phyloP scores from a whole-genome alignment of 2,888 invertebrate species.

The Bimastos eiseni region DNA sequence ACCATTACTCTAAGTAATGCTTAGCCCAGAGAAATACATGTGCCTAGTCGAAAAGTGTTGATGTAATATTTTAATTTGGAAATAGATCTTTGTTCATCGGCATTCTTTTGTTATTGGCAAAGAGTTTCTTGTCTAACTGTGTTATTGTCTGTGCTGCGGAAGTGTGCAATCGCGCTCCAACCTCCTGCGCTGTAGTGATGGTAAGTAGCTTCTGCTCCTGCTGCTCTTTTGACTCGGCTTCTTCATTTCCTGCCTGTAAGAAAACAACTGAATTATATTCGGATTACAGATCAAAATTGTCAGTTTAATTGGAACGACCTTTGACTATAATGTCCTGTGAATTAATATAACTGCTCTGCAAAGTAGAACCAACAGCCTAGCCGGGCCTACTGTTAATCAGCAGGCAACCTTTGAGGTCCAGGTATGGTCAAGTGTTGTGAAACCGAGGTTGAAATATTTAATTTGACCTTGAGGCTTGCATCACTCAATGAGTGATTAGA shows the following conservation, averaged over 20 bases:
- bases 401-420: too few relatives aligned
- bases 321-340: too few relatives aligned
- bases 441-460: too few relatives aligned
- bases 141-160: neutral
- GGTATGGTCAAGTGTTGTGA: too few relatives aligned
- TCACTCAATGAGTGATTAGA: too few relatives aligned
- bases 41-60: neutral
- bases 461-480: too few relatives aligned
- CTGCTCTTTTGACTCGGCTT: neutral
- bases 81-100: neutral
- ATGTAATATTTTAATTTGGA: neutral
- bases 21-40: neutral
- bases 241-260: neutral
- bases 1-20: neutral
- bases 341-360: too few relatives aligned
- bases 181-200: neutral
- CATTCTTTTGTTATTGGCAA: neutral
- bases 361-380: too few relatives aligned
- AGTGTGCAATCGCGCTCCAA: neutral
- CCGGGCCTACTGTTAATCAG: too few relatives aligned
- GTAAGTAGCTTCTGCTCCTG: neutral
- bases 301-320: too few relatives aligned
- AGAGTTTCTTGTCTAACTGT: neutral
- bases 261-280: neutral
- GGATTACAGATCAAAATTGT: neutral